phyloP scores from a whole-genome alignment of 2,797 vertebrate species.

The Perodicticus potto region DNA sequence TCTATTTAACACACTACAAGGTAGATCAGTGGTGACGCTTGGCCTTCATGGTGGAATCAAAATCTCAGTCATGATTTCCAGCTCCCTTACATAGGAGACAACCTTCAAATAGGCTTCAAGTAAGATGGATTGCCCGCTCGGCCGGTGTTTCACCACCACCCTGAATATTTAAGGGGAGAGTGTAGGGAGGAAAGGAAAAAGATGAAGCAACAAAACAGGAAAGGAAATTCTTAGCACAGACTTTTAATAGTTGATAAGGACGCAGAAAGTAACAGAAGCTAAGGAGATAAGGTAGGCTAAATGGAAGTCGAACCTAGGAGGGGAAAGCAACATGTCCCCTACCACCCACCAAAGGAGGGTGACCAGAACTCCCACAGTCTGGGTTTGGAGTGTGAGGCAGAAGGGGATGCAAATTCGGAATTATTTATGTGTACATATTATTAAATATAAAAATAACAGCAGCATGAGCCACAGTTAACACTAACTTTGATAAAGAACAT shows the following conservation, averaged over 20 bases:
- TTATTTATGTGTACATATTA: not conserved
- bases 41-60: conserved; percentile 55
- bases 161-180: not conserved
- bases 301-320: fast-evolving
- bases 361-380: not conserved
- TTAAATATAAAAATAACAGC: not conserved
- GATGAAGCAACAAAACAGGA: not conserved
- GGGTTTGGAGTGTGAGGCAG: not conserved
- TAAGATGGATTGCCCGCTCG: conserved; percentile 66
- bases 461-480: not conserved
- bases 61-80: conserved; percentile 51
- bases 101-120: conserved; percentile 41
- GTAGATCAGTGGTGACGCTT: conserved; percentile 47
- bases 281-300: not conserved
- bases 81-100: not conserved
- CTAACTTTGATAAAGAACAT: not conserved
- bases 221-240: not conserved
- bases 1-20: conserved; percentile 67
- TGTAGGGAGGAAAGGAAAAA: not conserved
- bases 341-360: not conserved
- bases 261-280: not conserved
- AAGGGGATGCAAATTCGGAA: too few species aligned
- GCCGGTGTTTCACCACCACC: not conserved
- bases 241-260: not conserved
- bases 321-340: not conserved